These are phyloP conservation scores for Dascillus cervinus DNA, from an alignment of 2,888 invertebrate species.

Conservation along the genomic window DNA sequence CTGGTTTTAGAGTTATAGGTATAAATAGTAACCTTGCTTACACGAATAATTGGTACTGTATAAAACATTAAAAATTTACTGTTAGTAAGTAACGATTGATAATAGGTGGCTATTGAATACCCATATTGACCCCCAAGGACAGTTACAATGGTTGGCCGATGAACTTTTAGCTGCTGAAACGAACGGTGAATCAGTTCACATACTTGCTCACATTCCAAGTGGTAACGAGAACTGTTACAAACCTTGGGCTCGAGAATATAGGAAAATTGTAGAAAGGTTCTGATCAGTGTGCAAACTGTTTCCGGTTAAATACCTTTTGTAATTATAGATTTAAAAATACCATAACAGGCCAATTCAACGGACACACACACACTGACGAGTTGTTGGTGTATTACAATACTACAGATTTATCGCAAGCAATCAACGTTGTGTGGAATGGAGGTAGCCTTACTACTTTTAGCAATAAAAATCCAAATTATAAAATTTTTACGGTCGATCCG, in stretches of 20 bases:
- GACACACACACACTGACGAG: slow-evolving; percentile 74
- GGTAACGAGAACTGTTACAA: slow-evolving; percentile 51
- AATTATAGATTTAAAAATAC: slow-evolving; percentile 62
- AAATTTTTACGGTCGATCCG: slow-evolving; percentile 28
- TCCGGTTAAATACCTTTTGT: too few species aligned
- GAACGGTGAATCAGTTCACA: slow-evolving; percentile 68
- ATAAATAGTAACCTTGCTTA: slow-evolving; percentile 78
- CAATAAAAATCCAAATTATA: slow-evolving; percentile 55
- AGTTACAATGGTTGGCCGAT: slow-evolving; percentile 71
- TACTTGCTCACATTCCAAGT: slow-evolving; percentile 77
- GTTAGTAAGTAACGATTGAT: not conserved
- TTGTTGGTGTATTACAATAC: slow-evolving; percentile 62
- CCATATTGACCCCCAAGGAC: slow-evolving; percentile 64
- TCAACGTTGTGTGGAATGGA: slow-evolving; percentile 68
- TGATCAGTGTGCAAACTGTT: too few species aligned
- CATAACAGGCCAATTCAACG: slow-evolving; percentile 75
- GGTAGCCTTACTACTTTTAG: slow-evolving; percentile 49
- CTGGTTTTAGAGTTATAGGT: slow-evolving; percentile 67
- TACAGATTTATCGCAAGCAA: slow-evolving; percentile 47
- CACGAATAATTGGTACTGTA: slow-evolving; percentile 62
- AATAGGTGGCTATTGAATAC: slow-evolving; percentile 38
- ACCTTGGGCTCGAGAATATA: slow-evolving; percentile 65
- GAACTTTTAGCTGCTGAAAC: slow-evolving; percentile 41
- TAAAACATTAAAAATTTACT: too few species aligned
- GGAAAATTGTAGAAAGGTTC: slow-evolving; percentile 58